Evolutionary conservation across 2,797 vertebrate genomes (phyloP).

Genomic region (Champsocephalus gunnari): DNA sequence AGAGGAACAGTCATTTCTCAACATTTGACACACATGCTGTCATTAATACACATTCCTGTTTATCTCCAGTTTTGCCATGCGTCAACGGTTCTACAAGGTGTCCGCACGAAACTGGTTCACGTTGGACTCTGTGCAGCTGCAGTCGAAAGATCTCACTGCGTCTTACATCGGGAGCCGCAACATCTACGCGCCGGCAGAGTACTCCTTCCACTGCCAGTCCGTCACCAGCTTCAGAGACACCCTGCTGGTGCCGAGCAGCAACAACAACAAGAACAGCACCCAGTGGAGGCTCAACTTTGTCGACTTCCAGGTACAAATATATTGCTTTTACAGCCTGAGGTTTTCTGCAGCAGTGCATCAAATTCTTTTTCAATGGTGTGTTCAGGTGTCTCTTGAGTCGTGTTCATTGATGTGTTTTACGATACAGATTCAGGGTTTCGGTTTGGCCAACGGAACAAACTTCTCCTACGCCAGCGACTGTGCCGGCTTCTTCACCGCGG

Average conservation of each 20-base stretch:
- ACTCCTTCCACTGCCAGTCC: slow-evolving; percentile 88
- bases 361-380: not conserved
- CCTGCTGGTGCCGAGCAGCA: slow-evolving; percentile 71
- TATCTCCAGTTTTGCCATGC: slow-evolving; percentile 82
- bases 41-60: slow-evolving; percentile 9
- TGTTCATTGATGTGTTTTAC: slow-evolving; percentile 2
- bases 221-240: slow-evolving; percentile 75
- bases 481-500: slow-evolving; percentile 90
- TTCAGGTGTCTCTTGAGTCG: not conserved
- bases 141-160: not conserved
- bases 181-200: slow-evolving; percentile 87
- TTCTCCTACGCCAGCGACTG: slow-evolving; percentile 94
- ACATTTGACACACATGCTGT: not conserved
- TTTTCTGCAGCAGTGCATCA: not conserved
- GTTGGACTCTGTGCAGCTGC: slow-evolving; percentile 83
- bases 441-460: slow-evolving; percentile 74
- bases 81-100: slow-evolving; percentile 77
- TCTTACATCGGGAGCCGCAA: slow-evolving; percentile 77
- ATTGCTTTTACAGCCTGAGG: not conserved
- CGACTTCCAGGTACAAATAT: slow-evolving; percentile 88
- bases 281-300: slow-evolving; percentile 84
- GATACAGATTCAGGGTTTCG: slow-evolving; percentile 90
- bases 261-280: slow-evolving; percentile 18
- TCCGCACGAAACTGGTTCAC: slow-evolving; percentile 88
- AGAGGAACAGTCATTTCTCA: not conserved